Conservation (phyloP, 2,888 invertebrate genomes). For the Leucophenga maculata region DNA sequence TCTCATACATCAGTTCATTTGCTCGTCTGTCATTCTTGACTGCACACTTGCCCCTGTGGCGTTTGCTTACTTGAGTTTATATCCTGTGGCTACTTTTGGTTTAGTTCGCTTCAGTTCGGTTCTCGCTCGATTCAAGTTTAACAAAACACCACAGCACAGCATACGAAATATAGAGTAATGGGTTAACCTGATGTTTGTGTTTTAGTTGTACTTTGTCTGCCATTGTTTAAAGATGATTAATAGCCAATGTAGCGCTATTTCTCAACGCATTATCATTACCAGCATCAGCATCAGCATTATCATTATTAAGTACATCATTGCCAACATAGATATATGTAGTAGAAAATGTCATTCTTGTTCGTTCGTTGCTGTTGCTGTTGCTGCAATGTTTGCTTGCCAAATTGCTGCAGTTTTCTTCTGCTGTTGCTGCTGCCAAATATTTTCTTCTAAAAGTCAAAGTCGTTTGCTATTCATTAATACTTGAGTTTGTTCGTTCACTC, state of each 20-base stretch:
- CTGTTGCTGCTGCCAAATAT: background rate
- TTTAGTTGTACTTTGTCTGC: conserved; percentile 35
- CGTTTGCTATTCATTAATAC: conserved; percentile 8
- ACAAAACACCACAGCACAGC: background rate
- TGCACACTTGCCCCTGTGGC: conserved; percentile 44
- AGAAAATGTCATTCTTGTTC: no score
- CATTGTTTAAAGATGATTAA: conserved; percentile 70
- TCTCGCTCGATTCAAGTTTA: background rate
- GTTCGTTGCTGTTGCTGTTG: no score
- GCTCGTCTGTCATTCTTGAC: conserved; percentile 67
- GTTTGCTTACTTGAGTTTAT: background rate
- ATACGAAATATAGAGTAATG: no score
- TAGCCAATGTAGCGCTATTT: conserved; percentile 57
- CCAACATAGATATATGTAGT: no score
- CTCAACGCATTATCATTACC: conserved; percentile 63
- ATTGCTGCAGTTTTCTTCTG: background rate
- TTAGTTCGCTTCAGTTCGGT: background rate
- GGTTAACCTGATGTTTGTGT: conserved; percentile 63
- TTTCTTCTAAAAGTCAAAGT: conserved; percentile 7
- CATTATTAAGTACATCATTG: conserved; percentile 33
- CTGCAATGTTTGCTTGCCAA: background rate
- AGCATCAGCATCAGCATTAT: conserved; percentile 47
- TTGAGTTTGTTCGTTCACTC: background rate
- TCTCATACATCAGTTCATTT: conserved; percentile 61
- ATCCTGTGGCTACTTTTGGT: conserved; percentile 24